Percentiles rank a stretch among this genome's conserved stretches.
These are phyloP conservation scores for Nycticorax nycticorax DNA, from an alignment of 2,113 vertebrate species.

Conservation along the genomic window DNA sequence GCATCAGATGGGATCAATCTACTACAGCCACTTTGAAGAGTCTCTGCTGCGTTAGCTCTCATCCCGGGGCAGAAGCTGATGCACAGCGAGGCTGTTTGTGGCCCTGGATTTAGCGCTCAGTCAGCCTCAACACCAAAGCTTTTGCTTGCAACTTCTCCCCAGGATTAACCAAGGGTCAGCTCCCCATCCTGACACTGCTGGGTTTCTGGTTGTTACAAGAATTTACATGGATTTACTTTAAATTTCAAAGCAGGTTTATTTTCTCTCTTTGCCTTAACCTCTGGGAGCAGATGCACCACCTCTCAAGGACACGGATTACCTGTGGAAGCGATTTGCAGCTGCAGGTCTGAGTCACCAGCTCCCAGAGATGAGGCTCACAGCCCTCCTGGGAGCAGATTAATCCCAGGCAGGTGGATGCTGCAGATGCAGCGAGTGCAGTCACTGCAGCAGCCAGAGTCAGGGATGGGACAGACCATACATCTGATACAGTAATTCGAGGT, in stretches of 20 bases:
- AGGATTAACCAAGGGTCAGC: not conserved
- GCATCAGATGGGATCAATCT: not conserved
- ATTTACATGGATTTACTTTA: accelerated
- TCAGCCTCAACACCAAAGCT: not conserved
- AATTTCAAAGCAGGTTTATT: not conserved
- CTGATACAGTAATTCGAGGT: accelerated
- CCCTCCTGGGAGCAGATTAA: not conserved
- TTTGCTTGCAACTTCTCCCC: not conserved
- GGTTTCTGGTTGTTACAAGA: not conserved
- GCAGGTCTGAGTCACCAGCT: not conserved
- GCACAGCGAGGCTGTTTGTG: accelerated
- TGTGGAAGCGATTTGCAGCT: not conserved
- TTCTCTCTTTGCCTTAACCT: not conserved
- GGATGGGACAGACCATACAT: accelerated
- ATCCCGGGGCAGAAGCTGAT: not conserved
- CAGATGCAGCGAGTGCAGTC: not conserved
- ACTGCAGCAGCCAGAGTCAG: not conserved
- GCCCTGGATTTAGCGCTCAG: not conserved
- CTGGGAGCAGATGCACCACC: not conserved
- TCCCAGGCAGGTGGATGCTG: not conserved
- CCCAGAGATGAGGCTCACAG: not conserved
- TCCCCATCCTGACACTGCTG: not conserved
- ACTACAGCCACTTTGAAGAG: not conserved
- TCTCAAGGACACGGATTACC: not conserved
- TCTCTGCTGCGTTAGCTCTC: accelerated